Conservation (phyloP, 2,888 invertebrate species). For the Heliconius cydno region DNA sequence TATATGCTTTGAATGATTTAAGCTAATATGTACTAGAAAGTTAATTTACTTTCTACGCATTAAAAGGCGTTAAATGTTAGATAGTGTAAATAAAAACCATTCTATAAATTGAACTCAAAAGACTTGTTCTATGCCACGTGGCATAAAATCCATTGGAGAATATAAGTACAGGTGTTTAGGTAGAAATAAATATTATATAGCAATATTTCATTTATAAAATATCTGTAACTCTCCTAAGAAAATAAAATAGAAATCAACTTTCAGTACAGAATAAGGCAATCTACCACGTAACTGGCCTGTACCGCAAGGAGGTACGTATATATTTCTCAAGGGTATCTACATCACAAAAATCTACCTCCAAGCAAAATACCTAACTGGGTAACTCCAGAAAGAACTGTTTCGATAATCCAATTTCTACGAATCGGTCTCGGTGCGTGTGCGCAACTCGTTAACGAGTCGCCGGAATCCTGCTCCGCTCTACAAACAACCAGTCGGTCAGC, state of each 20-base stretch:
- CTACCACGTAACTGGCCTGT: not conserved
- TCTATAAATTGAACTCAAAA: not conserved
- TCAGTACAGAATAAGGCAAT: too few relatives aligned
- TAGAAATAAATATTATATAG: not conserved
- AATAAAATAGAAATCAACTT: not conserved
- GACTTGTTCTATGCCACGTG: too few relatives aligned
- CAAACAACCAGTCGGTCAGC: conserved; percentile 61
- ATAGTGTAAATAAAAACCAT: not conserved
- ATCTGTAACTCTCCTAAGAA: not conserved
- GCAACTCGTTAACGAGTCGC: conserved; percentile 72
- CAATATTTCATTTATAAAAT: not conserved
- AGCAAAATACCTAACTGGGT: not conserved
- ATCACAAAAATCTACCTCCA: conserved; percentile 9
- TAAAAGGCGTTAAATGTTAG: not conserved
- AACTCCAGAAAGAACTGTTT: conserved; percentile 45
- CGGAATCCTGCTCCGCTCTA: conserved; percentile 69
- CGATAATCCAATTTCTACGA: conserved; percentile 64
- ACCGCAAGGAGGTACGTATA: not conserved
- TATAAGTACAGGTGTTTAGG: too few relatives aligned
- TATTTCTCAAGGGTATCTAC: not conserved
- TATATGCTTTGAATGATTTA: not conserved
- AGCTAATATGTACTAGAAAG: not conserved
- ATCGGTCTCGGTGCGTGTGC: conserved; percentile 63
- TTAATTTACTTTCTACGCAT: not conserved
- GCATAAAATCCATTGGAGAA: too few relatives aligned